phyloP scores from a whole-genome alignment of 2,797 vertebrate genomes.

The Botia kubotai region DNA sequence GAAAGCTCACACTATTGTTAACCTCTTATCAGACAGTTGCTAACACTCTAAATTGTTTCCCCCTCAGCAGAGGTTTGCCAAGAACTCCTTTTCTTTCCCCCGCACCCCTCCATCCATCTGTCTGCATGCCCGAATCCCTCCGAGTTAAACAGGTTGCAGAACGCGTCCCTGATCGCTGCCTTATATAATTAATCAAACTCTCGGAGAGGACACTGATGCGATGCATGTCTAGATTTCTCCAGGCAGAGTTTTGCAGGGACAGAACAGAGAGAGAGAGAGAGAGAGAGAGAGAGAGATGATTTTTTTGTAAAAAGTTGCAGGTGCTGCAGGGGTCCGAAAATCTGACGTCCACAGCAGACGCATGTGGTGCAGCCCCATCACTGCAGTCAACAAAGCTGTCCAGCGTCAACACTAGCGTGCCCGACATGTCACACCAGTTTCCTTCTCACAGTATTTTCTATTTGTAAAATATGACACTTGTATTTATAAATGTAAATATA shows the following conservation, averaged over 20 bases:
- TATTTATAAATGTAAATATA: too few species aligned
- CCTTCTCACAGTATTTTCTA: too few species aligned
- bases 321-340: conserved; percentile 37
- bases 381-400: too few species aligned
- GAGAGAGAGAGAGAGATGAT: conserved; percentile 5
- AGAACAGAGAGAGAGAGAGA: conserved; percentile 26
- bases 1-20: conserved; percentile 63
- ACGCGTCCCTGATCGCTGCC: conserved; percentile 55
- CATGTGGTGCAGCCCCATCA: too few species aligned
- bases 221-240: conserved; percentile 55
- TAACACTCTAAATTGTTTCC: conserved; percentile 63
- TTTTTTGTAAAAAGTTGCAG: conserved; percentile 33
- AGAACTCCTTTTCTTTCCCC: conserved; percentile 53
- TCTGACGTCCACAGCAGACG: too few species aligned
- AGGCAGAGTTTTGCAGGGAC: conserved; percentile 51
- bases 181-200: conserved; percentile 66
- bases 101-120: conserved; percentile 60
- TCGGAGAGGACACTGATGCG: conserved; percentile 53
- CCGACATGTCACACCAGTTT: too few species aligned
- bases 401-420: too few species aligned
- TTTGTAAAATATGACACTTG: too few species aligned
- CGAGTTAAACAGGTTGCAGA: conserved; percentile 61
- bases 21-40: conserved; percentile 62
- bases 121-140: conserved; percentile 55
- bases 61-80: conserved; percentile 61